Evolutionary conservation across 2,797 vertebrate genomes (phyloP).

Genomic region (Xenopus petersii): DNA sequence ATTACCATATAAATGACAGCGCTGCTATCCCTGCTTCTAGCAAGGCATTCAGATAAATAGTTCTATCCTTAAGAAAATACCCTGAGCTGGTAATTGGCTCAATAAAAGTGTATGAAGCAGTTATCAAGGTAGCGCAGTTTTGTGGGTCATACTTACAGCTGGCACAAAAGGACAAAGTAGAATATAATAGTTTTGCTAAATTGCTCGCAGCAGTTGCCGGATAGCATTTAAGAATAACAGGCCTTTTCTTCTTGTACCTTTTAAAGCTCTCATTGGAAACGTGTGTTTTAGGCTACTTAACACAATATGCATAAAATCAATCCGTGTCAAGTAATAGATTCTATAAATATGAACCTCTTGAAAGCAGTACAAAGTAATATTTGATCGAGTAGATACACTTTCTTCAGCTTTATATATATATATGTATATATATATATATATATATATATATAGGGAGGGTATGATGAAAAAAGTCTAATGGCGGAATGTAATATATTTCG

Average conservation of each 20-base stretch:
- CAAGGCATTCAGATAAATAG: slow-evolving; percentile 4
- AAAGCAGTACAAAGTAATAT: neutral
- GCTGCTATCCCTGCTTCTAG: neutral
- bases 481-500: no score
- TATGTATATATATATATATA: no score
- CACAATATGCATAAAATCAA: neutral
- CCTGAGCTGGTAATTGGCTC: neutral
- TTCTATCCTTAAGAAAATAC: neutral
- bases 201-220: neutral
- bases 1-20: slow-evolving; percentile 8
- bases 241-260: neutral
- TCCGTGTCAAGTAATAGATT: neutral
- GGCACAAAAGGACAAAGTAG: neutral
- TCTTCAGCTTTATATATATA: no score
- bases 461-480: no score
- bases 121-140: neutral
- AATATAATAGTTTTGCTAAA: slow-evolving; percentile 1
- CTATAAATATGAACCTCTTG: neutral
- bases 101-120: slow-evolving; percentile 1
- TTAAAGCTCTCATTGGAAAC: neutral
- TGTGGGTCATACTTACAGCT: slow-evolving; percentile 1
- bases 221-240: slow-evolving; percentile 27
- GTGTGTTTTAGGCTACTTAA: neutral
- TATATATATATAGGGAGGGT: no score
- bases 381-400: no score